Conservation (phyloP, 2,888 invertebrate species). For the Ornithoptera alexandrae region DNA sequence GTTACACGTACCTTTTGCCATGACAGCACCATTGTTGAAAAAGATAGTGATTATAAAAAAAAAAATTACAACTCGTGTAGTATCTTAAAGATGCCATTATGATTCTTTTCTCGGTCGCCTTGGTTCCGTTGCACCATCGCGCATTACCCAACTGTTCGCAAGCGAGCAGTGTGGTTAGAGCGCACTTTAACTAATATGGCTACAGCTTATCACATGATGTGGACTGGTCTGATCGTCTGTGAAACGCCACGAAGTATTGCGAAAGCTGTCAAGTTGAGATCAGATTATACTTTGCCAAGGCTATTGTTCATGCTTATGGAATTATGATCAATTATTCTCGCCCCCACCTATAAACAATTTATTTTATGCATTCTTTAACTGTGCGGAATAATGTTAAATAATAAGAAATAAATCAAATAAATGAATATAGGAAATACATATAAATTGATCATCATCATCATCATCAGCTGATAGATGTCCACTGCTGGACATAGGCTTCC, state of each 20-base stretch:
- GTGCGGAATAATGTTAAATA: background rate
- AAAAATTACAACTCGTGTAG: constrained; percentile 1
- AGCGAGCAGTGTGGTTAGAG: constrained; percentile 32
- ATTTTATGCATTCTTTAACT: background rate
- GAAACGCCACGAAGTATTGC: constrained; percentile 49
- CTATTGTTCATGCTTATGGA: constrained; percentile 5
- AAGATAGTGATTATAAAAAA: background rate
- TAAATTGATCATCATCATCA: no score
- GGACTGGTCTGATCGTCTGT: constrained; percentile 49
- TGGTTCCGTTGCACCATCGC: constrained; percentile 43
- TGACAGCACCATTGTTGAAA: background rate
- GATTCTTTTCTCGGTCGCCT: constrained; percentile 2
- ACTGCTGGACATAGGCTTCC: no score
- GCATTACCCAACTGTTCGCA: constrained; percentile 40
- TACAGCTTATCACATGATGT: constrained; percentile 53
- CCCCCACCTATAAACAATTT: background rate
- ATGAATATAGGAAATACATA: no score
- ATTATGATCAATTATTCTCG: constrained; percentile 6
- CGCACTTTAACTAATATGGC: constrained; percentile 52
- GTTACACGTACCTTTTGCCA: background rate
- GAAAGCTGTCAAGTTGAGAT: constrained; percentile 39
- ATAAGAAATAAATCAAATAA: background rate
- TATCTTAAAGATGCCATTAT: constrained; percentile 13
- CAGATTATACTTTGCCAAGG: constrained; percentile 15
- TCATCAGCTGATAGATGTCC: no score